Evolutionary conservation across 1,140 invertebrate species (phyloP).

Genomic region (Acyrthosiphon pisum): DNA sequence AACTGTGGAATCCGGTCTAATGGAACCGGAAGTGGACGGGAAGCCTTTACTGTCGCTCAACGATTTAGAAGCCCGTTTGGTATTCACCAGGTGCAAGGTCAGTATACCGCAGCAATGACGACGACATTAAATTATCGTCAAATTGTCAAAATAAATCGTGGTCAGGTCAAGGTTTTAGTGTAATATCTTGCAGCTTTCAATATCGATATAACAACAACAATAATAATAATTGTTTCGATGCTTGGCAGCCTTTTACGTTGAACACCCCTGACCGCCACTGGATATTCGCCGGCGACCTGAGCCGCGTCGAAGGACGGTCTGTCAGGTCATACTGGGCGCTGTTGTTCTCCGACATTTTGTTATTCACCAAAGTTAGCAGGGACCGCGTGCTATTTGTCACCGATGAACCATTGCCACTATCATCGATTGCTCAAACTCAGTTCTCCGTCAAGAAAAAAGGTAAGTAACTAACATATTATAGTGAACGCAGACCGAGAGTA

Average conservation of each 20-base stretch:
- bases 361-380: conserved; percentile 83
- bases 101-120: conserved; percentile 58
- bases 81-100: conserved; percentile 85
- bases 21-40: conserved; percentile 82
- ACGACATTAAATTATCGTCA: neutral
- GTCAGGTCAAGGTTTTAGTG: neutral
- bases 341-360: conserved; percentile 80
- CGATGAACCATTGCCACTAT: conserved; percentile 81
- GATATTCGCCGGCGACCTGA: conserved; percentile 85
- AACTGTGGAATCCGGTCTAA: conserved; percentile 76
- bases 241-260: conserved; percentile 75
- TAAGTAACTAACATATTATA: conserved; percentile 61
- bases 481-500: too few species aligned
- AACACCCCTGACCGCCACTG: conserved; percentile 82
- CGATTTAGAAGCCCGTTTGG: conserved; percentile 81
- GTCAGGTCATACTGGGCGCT: conserved; percentile 83
- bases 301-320: conserved; percentile 80
- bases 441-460: conserved; percentile 85
- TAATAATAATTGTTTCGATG: neutral
- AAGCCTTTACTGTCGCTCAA: conserved; percentile 79
- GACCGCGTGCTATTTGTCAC: conserved; percentile 85
- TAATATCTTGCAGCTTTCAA: neutral
- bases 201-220: neutral
- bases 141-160: neutral
- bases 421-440: conserved; percentile 79